Evolutionary conservation across 2,888 invertebrate species (phyloP), one percentile per base, ranked within the genome.

Genomic region (Apamea crenata): DNA sequence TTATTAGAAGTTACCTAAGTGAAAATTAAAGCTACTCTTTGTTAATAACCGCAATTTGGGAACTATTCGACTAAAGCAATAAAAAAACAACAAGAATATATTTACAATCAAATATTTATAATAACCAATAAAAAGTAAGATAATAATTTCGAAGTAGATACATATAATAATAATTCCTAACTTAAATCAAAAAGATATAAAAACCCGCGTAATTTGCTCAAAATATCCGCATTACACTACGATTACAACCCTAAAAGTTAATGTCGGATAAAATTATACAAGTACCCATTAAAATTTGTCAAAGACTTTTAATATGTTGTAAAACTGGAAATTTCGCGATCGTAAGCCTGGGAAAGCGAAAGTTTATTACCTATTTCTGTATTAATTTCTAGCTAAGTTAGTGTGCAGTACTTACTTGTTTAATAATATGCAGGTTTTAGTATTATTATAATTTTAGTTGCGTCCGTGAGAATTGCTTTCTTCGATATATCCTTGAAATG

Each of bases 291-390:
- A 91, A 92, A 93, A 90, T 91, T 91, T 89, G 90, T 90, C 90
- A 88, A 88, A 85, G 88, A 87, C 87, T 88, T 92, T 92, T 92
- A 90, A 91, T 91, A 91, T 87, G 90, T 90, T 87, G 89, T 92
- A 90, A 92, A 91, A 89, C 82, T 85, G 82, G 75, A 81, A 81
- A 87, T 86, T 86, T 82, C 63, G 68, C 79, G 74, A 84, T 80
- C 83, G 78, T 82, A 83, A 81, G 81, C 66, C 73, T 66, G 88
- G 80, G 82, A 86, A 88, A 90, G 82, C 69, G 85, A 88, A 88
- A 90, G 85, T 86, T 88, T 89, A 88, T 82, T 83, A 74, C 73
- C 84, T 80, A 83, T 84, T 85, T 78, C 88, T 85, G 79, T 83
- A 90, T 82, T 84, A 84, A 90, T 86, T 83, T 85, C 87, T 87